A percentile compares a stretch with the other conserved stretches of the same genome.
These are phyloP conservation scores for Typhlichthys subterraneus DNA, from an alignment of 2,797 vertebrate genomes.

Conservation along the genomic window DNA sequence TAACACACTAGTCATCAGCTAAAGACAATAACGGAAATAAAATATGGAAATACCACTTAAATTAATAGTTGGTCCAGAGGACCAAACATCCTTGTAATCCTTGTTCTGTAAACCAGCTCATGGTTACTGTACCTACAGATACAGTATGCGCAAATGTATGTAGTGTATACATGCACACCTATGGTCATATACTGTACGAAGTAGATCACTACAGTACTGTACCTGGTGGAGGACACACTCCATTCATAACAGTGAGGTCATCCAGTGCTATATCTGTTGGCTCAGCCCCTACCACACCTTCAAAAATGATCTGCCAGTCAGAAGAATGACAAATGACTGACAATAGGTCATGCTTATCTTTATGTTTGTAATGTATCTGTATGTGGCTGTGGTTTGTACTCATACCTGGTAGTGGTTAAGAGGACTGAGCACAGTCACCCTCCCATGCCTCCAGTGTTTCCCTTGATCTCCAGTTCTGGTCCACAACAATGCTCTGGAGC, in stretches of 20 bases:
- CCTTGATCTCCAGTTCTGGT: conserved; percentile 67
- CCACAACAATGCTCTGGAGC: conserved; percentile 54
- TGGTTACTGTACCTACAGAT: too few relatives aligned
- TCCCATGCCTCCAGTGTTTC: conserved; percentile 74
- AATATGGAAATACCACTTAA: too few relatives aligned
- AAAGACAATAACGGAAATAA: too few relatives aligned
- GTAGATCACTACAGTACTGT: conserved; percentile 13
- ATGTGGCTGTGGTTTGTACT: not conserved
- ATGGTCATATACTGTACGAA: too few relatives aligned
- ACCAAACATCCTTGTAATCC: too few relatives aligned
- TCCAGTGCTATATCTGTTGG: conserved; percentile 75
- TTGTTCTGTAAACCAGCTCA: too few relatives aligned
- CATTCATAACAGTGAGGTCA: conserved; percentile 73
- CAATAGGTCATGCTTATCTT: not conserved
- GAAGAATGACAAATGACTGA: conserved; percentile 3
- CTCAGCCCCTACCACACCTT: conserved; percentile 63
- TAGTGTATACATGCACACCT: too few relatives aligned
- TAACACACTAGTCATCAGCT: not conserved
- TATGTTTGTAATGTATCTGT: too few relatives aligned
- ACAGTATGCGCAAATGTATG: too few relatives aligned
- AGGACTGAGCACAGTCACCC: conserved; percentile 66
- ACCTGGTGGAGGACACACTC: conserved; percentile 72
- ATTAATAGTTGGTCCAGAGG: too few relatives aligned
- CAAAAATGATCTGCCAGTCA: conserved; percentile 74
- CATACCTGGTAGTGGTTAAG: conserved; percentile 65